phyloP scores from a whole-genome alignment of 2,888 invertebrate genomes.

The Pomacea canaliculata region DNA sequence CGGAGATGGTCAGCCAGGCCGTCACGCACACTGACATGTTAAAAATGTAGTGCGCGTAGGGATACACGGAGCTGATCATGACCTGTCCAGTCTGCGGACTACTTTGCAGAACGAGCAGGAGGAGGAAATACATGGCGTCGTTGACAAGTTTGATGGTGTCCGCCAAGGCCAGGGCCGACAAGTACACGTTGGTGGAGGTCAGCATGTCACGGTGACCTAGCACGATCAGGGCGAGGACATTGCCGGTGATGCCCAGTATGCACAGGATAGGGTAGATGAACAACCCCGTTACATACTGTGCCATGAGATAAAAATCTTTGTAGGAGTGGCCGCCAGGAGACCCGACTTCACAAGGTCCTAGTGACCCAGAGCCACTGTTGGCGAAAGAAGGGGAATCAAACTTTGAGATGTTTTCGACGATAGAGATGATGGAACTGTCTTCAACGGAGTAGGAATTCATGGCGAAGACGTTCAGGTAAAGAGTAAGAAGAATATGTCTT shows the following conservation, averaged over 20 bases:
- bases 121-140: slow-evolving; percentile 61
- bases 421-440: neutral
- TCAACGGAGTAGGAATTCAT: neutral
- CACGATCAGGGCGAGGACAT: slow-evolving; percentile 57
- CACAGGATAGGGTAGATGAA: slow-evolving; percentile 62
- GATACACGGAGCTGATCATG: slow-evolving; percentile 56
- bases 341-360: neutral
- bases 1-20: slow-evolving; percentile 64
- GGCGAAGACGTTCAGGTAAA: neutral
- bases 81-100: slow-evolving; percentile 41
- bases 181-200: slow-evolving; percentile 63
- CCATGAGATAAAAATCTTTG: slow-evolving; percentile 54
- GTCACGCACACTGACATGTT: slow-evolving; percentile 61
- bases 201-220: slow-evolving; percentile 54
- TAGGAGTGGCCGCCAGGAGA: slow-evolving; percentile 33
- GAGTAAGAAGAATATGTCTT: no score
- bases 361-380: neutral
- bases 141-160: slow-evolving; percentile 63
- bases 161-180: slow-evolving; percentile 61
- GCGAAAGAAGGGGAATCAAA: neutral
- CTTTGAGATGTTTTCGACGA: neutral
- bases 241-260: slow-evolving; percentile 53
- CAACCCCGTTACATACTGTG: slow-evolving; percentile 59
- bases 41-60: slow-evolving; percentile 64
- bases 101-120: slow-evolving; percentile 47